Evolutionary conservation across 1,140 invertebrate genomes (phyloP), one percentile per base, ranked within the genome.

Genomic region (Lordiphosa collinella): DNA sequence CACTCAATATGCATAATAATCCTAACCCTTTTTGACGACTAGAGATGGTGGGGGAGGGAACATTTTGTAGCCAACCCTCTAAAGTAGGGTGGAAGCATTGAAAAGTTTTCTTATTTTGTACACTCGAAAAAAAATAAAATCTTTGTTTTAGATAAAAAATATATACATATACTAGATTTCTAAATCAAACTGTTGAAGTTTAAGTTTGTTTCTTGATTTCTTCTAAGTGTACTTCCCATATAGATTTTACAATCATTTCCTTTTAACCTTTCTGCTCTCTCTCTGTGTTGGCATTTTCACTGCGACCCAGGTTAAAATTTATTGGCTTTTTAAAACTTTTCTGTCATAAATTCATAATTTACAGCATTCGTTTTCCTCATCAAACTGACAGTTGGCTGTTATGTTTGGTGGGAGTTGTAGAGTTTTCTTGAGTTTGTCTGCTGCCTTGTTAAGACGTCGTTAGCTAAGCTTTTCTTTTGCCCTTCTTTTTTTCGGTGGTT

Each of bases 261-360:
- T 16, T 50, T 59, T 40, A 49, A 56, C 36, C 41, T 48, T 53
- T 68, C 41, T 56, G 34, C 18, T 18, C 43, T 59, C 14, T 32
- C 18, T 32, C 18, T 46, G 35, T 54, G 58, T 40, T 22, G 7
- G 36, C 31, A 58, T 52, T 32, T 22, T 60, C 40, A 49, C 49
- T 32, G 13, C 31, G 53, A 53, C 47, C 65, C 47, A 46, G 54
- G 51, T 40, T 22, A 43, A 59, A 76, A 82, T 82, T 82, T 84
- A 82, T 82, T 76, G 76, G 58, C 71, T 60, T 84, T 29, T 82
- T 67, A 60, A 82, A 82, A 82, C 57, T 82, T 82, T 84, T 72
- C 67, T 72, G 78, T 68, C 76, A 76, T 82, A 72, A 82, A 82
- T 63, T 76, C 43, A 76, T 82, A 82, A 82, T 82, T 82, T 82